Base-by-base conservation (phyloP, 2,888 invertebrate genomes). In the Tryphoninae sp. region DNA sequence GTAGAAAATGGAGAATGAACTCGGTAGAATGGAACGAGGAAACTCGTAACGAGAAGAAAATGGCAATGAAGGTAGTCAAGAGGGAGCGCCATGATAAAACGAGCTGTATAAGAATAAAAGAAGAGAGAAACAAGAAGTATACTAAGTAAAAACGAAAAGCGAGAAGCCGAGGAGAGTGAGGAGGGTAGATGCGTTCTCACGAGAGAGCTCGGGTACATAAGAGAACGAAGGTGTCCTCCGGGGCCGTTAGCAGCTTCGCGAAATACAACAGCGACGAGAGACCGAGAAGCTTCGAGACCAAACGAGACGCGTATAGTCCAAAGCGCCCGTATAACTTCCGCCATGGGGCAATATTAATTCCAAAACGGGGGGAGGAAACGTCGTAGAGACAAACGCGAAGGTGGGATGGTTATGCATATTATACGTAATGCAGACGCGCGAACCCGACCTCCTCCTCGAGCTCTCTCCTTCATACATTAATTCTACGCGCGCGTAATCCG, bases 271-370 rank as follows among this genome's bases (percentile, higher is more conserved):
- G 26, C 33, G 26, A 22, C 53, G 45, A 4, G 19, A 62, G 40
- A 64, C 68, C 13, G 53, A 33, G 33, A 64, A 71, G 58, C 58
- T 23, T n/a, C 51, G 49, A 22, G 62, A 16, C 42, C 9, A 16
- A 58, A 58, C 33, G 65, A 67, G 65, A 75, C 42, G 55, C 55
- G n/a, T 53, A 65, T 65, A 45, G 61, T 19, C 59, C 42, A 33
- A 42, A 40, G 73, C 59, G 23, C 68, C 42, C 40, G 79, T 74
- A 74, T 68, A 72, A 78, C 67, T 67, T 65, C 67, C 53, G 49
- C 68, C 59, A 45, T 42, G 62, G 68, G 68, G 74, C 62, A 74
- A 79, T 79, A 74, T 74, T 74, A 68, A 79, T 74, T 79, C 74
- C 62, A 26, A 79, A 74, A 74, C 55, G 62, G 22, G 62, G 58